phyloP scores from a whole-genome alignment of 2,113 vertebrate genomes.

The Clupea harengus region DNA sequence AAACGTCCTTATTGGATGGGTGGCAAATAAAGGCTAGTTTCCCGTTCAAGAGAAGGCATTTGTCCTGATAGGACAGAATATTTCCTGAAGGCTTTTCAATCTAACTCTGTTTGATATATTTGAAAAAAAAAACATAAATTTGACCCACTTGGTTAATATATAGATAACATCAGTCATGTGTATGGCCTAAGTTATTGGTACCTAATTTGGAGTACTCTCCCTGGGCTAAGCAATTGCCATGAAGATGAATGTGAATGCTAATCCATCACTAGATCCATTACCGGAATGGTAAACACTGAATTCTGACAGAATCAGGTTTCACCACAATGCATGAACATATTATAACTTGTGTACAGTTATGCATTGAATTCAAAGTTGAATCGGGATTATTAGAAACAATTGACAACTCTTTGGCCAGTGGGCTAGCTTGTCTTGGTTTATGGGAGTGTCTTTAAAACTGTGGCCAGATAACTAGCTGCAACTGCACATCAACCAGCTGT shows the following conservation, averaged over 20 bases:
- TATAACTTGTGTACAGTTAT: background rate
- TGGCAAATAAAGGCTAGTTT: background rate
- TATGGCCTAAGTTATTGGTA: background rate
- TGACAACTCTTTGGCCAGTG: too few relatives aligned
- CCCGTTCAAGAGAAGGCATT: background rate
- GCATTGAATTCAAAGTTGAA: background rate
- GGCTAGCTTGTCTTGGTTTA: too few relatives aligned
- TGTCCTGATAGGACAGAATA: background rate
- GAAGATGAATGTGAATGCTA: background rate
- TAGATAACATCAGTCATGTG: background rate
- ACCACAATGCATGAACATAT: background rate
- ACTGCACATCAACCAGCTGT: too few relatives aligned
- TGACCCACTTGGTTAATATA: background rate
- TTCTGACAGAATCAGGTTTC: background rate
- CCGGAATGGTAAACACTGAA: background rate
- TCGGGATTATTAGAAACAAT: too few relatives aligned
- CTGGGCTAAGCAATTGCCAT: background rate
- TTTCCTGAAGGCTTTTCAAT: background rate
- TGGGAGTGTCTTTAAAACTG: too few relatives aligned
- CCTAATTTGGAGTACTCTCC: background rate
- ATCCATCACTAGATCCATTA: background rate
- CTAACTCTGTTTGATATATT: background rate
- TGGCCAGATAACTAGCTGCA: too few relatives aligned
- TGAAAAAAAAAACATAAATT: background rate
- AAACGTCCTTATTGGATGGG: background rate